phyloP scores from a whole-genome alignment of 2,113 vertebrate species.

The Antechinus stuartii region DNA sequence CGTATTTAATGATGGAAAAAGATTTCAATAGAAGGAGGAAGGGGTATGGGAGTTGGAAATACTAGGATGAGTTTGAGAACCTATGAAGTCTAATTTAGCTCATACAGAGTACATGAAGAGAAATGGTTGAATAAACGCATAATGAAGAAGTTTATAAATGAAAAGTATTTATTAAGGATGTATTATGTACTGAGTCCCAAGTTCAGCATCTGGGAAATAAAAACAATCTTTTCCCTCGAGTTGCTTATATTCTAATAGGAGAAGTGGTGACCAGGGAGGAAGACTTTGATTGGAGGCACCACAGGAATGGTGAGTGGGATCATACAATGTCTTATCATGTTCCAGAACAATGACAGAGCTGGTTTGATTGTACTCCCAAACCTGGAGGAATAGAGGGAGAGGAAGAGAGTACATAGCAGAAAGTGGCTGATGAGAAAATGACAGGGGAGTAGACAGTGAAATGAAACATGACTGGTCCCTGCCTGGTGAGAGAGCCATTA shows the following conservation, averaged over 20 bases:
- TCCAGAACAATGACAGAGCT: not conserved
- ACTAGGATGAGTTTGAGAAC: not conserved
- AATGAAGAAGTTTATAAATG: not conserved
- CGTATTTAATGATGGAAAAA: not conserved
- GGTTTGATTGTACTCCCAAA: not conserved
- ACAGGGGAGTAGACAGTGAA: not conserved
- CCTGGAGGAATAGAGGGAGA: not conserved
- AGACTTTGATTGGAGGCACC: not conserved
- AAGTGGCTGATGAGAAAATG: not conserved
- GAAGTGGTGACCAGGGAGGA: not conserved
- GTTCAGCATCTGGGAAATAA: not conserved
- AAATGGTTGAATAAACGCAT: not conserved
- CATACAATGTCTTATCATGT: too few species aligned
- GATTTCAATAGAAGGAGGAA: not conserved
- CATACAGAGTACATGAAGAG: not conserved
- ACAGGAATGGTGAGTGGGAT: not conserved
- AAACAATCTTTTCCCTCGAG: not conserved
- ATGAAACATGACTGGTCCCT: too few species aligned
- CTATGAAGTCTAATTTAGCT: not conserved
- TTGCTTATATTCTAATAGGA: not conserved
- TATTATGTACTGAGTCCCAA: not conserved
- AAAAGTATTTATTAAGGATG: not conserved
- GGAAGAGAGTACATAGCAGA: not conserved
- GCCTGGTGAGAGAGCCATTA: not conserved
- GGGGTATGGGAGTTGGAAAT: not conserved